phyloP scores from a whole-genome alignment of 2,888 invertebrate species.

The Parnassius apollo region DNA sequence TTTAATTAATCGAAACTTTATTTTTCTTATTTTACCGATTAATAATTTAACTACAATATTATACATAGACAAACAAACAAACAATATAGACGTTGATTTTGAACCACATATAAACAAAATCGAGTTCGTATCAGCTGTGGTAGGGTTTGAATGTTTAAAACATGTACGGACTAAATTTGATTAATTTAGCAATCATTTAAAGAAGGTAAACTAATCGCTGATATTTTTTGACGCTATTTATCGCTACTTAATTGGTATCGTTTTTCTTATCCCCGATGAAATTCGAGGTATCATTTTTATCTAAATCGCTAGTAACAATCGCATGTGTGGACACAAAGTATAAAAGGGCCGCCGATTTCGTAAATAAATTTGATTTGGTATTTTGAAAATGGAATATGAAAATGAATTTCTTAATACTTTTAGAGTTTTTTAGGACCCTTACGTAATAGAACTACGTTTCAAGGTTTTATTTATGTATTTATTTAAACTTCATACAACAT shows the following conservation, averaged over 20 bases:
- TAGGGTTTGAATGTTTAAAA: conserved; percentile 21
- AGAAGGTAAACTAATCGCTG: too few species aligned
- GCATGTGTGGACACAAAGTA: conserved; percentile 45
- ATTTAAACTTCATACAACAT: too few species aligned
- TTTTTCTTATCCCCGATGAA: conserved; percentile 57
- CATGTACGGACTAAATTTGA: background rate
- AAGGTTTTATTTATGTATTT: too few species aligned
- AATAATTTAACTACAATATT: too few species aligned
- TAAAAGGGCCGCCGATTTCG: conserved; percentile 26
- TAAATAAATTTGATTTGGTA: conserved; percentile 10
- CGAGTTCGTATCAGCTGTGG: background rate
- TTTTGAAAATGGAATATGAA: background rate
- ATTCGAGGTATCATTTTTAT: conserved; percentile 55
- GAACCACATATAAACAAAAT: conserved; percentile 12
- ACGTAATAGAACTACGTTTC: background rate
- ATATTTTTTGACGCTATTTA: background rate
- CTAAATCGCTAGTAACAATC: conserved; percentile 48
- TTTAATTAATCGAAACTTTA: too few species aligned
- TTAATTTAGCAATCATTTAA: too few species aligned
- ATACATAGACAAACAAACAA: too few species aligned
- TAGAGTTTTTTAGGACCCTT: background rate
- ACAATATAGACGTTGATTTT: background rate
- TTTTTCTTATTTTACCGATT: too few species aligned
- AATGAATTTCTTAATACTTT: too few species aligned
- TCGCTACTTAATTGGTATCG: conserved; percentile 42